Conservation (phyloP, 2,113 vertebrate genomes). For the Forbesichthys agassizii region DNA sequence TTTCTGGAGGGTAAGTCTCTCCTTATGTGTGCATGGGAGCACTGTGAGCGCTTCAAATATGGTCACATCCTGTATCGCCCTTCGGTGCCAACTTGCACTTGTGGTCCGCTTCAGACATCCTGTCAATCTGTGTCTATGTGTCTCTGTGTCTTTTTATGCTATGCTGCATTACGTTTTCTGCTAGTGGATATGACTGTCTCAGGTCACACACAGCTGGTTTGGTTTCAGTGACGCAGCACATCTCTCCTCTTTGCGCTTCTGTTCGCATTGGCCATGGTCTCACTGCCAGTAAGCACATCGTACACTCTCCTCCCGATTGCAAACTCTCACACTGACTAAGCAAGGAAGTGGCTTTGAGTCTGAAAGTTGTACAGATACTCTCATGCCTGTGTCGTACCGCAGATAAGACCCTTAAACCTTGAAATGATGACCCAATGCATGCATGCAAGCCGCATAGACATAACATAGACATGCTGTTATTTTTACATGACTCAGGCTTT, state of each 20-base stretch:
- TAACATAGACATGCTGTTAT: constrained; percentile 41
- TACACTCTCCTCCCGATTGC: constrained; percentile 50
- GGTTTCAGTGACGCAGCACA: constrained; percentile 71
- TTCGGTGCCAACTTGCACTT: constrained; percentile 31
- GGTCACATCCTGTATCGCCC: constrained; percentile 56
- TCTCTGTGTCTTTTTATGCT: not conserved
- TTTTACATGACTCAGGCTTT: constrained; percentile 24
- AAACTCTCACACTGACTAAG: constrained; percentile 71
- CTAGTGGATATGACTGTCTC: constrained; percentile 13
- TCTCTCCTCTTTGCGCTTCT: constrained; percentile 51
- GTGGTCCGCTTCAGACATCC: constrained; percentile 51
- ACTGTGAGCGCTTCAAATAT: constrained; percentile 22
- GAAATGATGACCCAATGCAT: constrained; percentile 28
- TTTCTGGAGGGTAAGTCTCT: constrained; percentile 91
- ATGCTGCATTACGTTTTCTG: too few relatives aligned
- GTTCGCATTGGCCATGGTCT: constrained; percentile 43
- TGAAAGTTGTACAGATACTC: constrained; percentile 2
- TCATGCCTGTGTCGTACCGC: constrained; percentile 19
- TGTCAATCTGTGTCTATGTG: constrained; percentile 43
- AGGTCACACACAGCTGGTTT: constrained; percentile 66
- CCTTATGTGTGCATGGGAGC: constrained; percentile 12
- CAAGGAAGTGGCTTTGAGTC: constrained; percentile 73
- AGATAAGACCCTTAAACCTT: constrained; percentile 32
- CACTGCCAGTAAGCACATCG: constrained; percentile 68
- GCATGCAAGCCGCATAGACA: constrained; percentile 22